Conservation (phyloP, 2,888 invertebrate species). For the Apocheima hispidaria region DNA sequence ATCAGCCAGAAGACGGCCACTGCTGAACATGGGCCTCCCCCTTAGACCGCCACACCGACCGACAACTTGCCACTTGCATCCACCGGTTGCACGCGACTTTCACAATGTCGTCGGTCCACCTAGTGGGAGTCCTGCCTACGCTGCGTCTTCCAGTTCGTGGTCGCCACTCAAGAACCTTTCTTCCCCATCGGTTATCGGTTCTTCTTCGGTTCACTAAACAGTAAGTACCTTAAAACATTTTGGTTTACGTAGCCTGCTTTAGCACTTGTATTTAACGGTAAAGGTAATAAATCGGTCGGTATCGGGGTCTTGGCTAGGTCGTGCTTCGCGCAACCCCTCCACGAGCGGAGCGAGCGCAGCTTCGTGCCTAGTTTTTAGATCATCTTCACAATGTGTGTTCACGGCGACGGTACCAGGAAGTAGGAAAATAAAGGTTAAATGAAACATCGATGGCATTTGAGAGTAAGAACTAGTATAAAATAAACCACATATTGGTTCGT, state of each 20-base stretch:
- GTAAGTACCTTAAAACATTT: not conserved
- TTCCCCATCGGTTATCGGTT: no score
- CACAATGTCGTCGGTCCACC: no score
- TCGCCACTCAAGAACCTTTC: no score
- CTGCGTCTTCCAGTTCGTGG: no score
- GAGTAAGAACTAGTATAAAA: conserved; percentile 22
- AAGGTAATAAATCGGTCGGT: conserved; percentile 46
- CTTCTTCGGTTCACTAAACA: no score
- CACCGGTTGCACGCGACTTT: no score
- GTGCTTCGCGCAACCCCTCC: conserved; percentile 45
- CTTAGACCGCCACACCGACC: no score
- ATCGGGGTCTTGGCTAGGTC: conserved; percentile 43
- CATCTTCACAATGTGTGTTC: conserved; percentile 59
- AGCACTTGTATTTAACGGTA: conserved; percentile 39
- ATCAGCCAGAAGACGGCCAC: no score
- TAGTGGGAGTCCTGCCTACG: no score
- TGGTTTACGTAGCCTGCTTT: conserved; percentile 10
- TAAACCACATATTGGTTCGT: conserved; percentile 19
- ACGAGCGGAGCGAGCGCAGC: conserved; percentile 46
- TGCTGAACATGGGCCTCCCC: no score
- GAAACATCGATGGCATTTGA: conserved; percentile 42
- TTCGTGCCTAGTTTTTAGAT: conserved; percentile 56
- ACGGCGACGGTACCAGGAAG: conserved; percentile 56
- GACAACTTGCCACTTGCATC: no score
- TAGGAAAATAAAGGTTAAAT: conserved; percentile 46